Base-by-base conservation (phyloP, 2,888 invertebrate species). In the Ligdia adustata region DNA sequence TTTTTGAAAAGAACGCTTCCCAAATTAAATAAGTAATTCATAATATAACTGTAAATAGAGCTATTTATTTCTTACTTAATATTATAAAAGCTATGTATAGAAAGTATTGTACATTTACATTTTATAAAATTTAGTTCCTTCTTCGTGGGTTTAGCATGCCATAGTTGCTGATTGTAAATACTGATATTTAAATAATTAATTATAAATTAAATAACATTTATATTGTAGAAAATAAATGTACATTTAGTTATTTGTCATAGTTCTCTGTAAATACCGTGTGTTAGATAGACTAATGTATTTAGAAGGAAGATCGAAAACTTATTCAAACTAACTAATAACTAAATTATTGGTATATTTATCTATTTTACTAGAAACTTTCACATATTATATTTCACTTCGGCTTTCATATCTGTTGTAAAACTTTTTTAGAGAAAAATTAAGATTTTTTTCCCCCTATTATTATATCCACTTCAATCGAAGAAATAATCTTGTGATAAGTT, bases 11-110 rank as follows among this genome's bases (percentile, higher is more conserved):
- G n/a, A n/a, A n/a, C n/a, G n/a, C 15, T 37, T 37, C 4, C 26
- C 2, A 24, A 14, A 18, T 18, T 7, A 9, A 29, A 27, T 1
- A n/a, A 18, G 1, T 27, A 27, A n/a, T 39, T 16, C 26, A 7
- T 12, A 16, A 15, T 18, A 16, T 37, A 27, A 32, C 9, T 57
- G 56, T 56, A 58, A 34, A 56, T 51, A 51, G 29, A 58, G 47
- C 62, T 77, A 77, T 79, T 79, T 82, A 81, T 80, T 82, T 72
- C 66, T 63, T 66, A 68, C 44, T 65, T 66, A 61, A 68, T 79
- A 80, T 66, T 71, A 68, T 42, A 56, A 62, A 57, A 62, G 64
- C 54, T 54, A 42, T 43, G 40, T 56, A 56, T 51, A 55, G 39
- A 44, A 51, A 60, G 38, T 66, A 66, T 62, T 72, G 69, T 74